Evolutionary conservation across 2,797 vertebrate species (phyloP).

Genomic region (Passerculus sandwichensis): DNA sequence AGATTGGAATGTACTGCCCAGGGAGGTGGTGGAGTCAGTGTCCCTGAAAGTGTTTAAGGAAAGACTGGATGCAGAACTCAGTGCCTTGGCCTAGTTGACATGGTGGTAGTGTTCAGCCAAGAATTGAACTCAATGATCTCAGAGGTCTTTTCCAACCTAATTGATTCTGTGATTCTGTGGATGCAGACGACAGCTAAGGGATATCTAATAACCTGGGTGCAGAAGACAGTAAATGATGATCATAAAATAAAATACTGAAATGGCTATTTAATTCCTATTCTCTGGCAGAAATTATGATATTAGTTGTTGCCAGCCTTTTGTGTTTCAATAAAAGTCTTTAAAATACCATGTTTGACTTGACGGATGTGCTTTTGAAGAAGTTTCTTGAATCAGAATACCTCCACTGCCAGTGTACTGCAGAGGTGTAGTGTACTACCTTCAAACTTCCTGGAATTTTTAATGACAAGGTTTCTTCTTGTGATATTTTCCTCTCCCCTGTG

Average conservation of each 20-base stretch:
- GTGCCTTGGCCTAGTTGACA: neutral
- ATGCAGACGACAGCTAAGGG: neutral
- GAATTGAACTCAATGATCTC: neutral
- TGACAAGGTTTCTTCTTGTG: neutral
- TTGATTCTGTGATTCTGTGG: neutral
- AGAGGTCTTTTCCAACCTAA: neutral
- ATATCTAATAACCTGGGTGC: neutral
- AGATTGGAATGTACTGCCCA: neutral
- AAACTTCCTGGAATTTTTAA: neutral
- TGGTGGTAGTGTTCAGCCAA: neutral
- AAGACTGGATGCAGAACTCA: neutral
- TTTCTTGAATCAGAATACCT: neutral
- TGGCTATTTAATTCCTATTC: neutral
- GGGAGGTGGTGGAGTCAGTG: neutral
- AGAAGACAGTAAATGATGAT: neutral
- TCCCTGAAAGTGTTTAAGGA: neutral
- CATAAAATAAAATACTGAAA: constrained; percentile 25
- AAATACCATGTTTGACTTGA: neutral
- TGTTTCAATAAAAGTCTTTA: constrained; percentile 1
- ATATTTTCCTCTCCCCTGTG: neutral
- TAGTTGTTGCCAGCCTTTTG: neutral
- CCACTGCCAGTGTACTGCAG: neutral
- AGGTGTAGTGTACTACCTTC: neutral
- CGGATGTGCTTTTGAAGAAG: neutral
- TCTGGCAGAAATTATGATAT: neutral